Percentiles rank a stretch among this genome's conserved stretches.
Conservation (phyloP, 92 coral and sea anemone genomes). For the Porites rus region DNA sequence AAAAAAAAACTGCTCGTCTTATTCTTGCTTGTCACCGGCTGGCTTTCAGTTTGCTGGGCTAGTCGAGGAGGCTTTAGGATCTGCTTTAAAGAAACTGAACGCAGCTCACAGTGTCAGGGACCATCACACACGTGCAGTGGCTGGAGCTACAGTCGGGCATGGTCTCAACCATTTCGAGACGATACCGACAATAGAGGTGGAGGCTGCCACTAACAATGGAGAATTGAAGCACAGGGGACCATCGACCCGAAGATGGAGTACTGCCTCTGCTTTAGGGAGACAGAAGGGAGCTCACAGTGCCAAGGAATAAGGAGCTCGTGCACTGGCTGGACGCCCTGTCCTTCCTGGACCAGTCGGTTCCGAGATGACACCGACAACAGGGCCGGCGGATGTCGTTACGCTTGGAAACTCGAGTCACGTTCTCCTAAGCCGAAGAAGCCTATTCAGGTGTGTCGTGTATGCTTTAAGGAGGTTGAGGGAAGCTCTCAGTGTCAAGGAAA, state of each 20-base stretch:
- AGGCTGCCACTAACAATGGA: conserved; percentile 74
- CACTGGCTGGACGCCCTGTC: conserved; percentile 52
- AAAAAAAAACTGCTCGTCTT: background rate
- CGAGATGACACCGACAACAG: conserved; percentile 34
- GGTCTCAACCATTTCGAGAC: conserved; percentile 69
- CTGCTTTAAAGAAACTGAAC: conserved; percentile 62
- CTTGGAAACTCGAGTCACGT: conserved; percentile 61
- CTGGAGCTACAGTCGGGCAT: conserved; percentile 45
- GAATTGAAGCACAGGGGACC: conserved; percentile 41
- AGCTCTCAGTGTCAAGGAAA: too few species aligned
- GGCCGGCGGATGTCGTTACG: conserved; percentile 67
- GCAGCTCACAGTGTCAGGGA: conserved; percentile 60
- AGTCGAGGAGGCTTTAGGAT: conserved; percentile 42
- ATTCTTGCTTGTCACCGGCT: background rate
- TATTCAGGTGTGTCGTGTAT: too few species aligned
- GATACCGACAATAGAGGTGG: conserved; percentile 77
- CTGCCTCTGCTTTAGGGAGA: conserved; percentile 28
- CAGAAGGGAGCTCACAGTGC: conserved; percentile 46
- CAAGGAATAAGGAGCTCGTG: conserved; percentile 49
- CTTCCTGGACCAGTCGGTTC: conserved; percentile 56
- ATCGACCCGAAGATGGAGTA: conserved; percentile 5
- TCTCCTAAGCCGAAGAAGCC: conserved; percentile 33
- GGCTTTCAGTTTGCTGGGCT: background rate
- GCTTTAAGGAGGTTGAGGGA: too few species aligned
- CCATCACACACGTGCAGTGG: conserved; percentile 67